Percentiles rank a stretch among this genome's conserved stretches.
Evolutionary conservation across 2,888 invertebrate species (phyloP).

Genomic region (Chaetogeoica ovagalla): DNA sequence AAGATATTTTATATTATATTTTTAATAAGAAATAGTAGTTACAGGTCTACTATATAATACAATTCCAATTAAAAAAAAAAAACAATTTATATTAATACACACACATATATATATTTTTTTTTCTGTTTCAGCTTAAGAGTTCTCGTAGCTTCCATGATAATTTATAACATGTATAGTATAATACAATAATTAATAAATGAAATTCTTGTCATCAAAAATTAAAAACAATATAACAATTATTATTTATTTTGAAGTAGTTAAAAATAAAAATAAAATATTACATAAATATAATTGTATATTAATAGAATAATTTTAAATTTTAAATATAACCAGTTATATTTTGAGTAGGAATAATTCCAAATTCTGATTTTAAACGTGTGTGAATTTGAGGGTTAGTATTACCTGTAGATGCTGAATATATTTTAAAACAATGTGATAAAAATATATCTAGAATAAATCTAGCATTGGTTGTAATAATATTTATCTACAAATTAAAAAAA

Average conservation of each 20-base stretch:
- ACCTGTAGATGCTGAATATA: conserved; percentile 54
- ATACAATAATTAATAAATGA: neutral
- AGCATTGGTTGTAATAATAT: conserved; percentile 69
- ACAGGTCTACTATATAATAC: too few species aligned
- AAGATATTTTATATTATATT: too few species aligned
- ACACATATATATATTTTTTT: too few species aligned
- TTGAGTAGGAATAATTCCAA: conserved; percentile 46
- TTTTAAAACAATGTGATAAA: conserved; percentile 58
- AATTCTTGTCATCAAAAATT: neutral
- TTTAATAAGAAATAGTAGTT: too few species aligned
- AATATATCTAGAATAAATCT: conserved; percentile 72
- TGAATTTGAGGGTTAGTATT: conserved; percentile 54
- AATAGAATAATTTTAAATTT: neutral
- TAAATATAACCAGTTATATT: conserved; percentile 52
- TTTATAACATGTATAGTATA: too few species aligned
- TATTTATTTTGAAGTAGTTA: neutral
- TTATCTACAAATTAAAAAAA: conserved; percentile 56
- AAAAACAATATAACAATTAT: neutral
- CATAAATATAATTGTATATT: neutral
- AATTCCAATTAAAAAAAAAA: too few species aligned
- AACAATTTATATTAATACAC: too few species aligned
- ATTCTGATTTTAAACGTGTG: conserved; percentile 52
- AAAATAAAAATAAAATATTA: neutral
- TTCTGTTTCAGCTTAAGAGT: too few species aligned
- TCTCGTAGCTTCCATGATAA: too few species aligned